Base-by-base conservation (phyloP, 2,888 invertebrate genomes). In the Cephus pulcher region DNA sequence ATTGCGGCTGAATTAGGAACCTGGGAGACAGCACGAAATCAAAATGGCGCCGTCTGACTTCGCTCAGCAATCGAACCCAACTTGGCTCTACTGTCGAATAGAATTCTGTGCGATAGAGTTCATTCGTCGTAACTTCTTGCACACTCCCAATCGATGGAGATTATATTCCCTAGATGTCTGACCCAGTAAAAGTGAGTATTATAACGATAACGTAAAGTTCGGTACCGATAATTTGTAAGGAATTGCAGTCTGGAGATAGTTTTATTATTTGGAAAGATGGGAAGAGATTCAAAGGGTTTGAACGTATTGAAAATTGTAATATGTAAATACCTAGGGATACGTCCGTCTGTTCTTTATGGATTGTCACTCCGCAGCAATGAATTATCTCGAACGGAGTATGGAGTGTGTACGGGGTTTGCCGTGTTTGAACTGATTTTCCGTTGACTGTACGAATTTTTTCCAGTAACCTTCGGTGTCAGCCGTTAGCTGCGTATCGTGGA, bases 41-140 rank as follows among this genome's bases (percentile, higher is more conserved):
- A 87, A 87, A 86, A 87, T 87, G 87, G 87, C 85, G 86, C 84
- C 82, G 85, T 56, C 56, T 23, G 56, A 56, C 56, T 56, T 23
- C 0, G 23, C 56, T 56, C 23, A 23, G 56, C 56, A 9, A 56
- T 56, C 56, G 56, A 56, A 9, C 23, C 3, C 35, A 12, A 35
- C 35, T 35, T 35, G 35, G 12, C 12, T 56, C 23, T 56, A 56
- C 56, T 56, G 56, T 56, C 23, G 56, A 56, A 56, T 56, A 9
- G 9, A 56, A 56, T 56, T 23, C 56, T 23, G 56, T 56, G 23
- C 23, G 56, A 9, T 56, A 56, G 56, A 56, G 56, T 23, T 56
- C 56, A 23, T 56, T 56, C 56, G 56, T 23, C 9, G 56, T 56
- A 56, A 56, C 56, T 56, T 56, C 56, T 9, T 56, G 56, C 56